A percentile compares a stretch with the other conserved stretches of the same genome.
Conservation (phyloP, 2,797 vertebrate species). For the Sternarchorhynchus goeldii region DNA sequence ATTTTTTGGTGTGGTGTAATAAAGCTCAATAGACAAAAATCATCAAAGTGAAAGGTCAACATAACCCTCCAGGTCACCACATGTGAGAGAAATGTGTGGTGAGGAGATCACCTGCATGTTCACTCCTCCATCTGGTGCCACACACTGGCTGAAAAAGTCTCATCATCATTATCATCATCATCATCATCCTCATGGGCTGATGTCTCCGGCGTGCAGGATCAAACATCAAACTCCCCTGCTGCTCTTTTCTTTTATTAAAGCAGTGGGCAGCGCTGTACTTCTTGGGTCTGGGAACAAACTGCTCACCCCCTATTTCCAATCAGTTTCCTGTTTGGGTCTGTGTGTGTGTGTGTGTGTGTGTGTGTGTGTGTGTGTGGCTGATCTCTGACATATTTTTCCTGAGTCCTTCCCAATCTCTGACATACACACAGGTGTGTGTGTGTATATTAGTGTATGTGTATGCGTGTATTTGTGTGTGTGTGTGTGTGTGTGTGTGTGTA, state of each 20-base stretch:
- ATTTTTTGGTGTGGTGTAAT: too few relatives aligned
- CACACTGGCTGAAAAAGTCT: slow-evolving; percentile 19
- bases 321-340: slow-evolving; percentile 75
- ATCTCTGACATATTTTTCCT: slow-evolving; percentile 73
- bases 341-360: slow-evolving; percentile 57
- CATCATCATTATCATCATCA: too few relatives aligned
- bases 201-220: too few relatives aligned
- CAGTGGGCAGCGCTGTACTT: slow-evolving; percentile 47
- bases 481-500: slow-evolving; percentile 60
- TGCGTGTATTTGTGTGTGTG: too few relatives aligned
- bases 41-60: background rate
- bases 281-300: slow-evolving; percentile 72
- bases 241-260: slow-evolving; percentile 65
- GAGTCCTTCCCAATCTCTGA: slow-evolving; percentile 54
- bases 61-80: background rate
- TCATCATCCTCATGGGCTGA: too few relatives aligned
- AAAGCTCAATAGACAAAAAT: too few relatives aligned
- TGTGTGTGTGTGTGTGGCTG: slow-evolving; percentile 61
- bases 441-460: background rate
- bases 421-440: slow-evolving; percentile 70
- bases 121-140: slow-evolving; percentile 34
- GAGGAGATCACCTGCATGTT: slow-evolving; percentile 3
- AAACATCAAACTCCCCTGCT: slow-evolving; percentile 6
- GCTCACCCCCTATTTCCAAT: slow-evolving; percentile 70
- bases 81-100: background rate